Base-by-base conservation (phyloP, 2,797 vertebrate genomes). In the Mormyrus hasselquistii region DNA sequence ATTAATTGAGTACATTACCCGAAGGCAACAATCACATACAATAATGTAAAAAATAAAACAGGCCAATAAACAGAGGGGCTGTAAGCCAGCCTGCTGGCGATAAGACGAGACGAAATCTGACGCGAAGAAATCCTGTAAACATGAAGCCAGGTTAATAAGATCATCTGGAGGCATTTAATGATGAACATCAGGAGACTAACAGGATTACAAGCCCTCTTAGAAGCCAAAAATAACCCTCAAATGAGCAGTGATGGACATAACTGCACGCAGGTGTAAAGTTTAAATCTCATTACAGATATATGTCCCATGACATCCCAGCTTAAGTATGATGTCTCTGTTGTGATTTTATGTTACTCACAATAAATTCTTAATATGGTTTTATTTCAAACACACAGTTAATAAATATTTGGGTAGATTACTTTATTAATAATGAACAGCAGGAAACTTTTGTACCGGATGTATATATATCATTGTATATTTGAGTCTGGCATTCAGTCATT, bases 111-210 rank as follows among this genome's bases (percentile, higher is more conserved):
- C 29, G 29, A 34, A 34, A 34, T 34, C 86, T 47, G 52, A 87
- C 10, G 14, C 10, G 25, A 19, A 57, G 62, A 76, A 79, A 89
- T 86, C 49, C 89, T 89, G 49, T 22, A 87, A 87, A 73, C 57
- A 65, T 44, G 52, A 12, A 44, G 6, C 84, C 44, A 86, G 47
- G 19, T 89, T 89, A 87, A 73, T 49, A 86, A 89, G 89, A 87
- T 86, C 29, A 89, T 87, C 49, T 4, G 55, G 65, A 57, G 19
- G 38, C 38, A 73, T 73, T 65, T 65, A 86, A 88, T 82, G 65
- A 49, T 10, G 44, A 79, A 34, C 65, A 55, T 84, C 53, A 34
- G 59, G 53, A 86, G 25, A 47, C 4, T 25, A 69, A 38, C 1
- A 41, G 29, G 59, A 65, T 62, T 65, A 89, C 88, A 89, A 25